These are phyloP conservation scores for Enteromius fasciolatus DNA, from an alignment of 2,797 vertebrate species.

Conservation along the genomic window DNA sequence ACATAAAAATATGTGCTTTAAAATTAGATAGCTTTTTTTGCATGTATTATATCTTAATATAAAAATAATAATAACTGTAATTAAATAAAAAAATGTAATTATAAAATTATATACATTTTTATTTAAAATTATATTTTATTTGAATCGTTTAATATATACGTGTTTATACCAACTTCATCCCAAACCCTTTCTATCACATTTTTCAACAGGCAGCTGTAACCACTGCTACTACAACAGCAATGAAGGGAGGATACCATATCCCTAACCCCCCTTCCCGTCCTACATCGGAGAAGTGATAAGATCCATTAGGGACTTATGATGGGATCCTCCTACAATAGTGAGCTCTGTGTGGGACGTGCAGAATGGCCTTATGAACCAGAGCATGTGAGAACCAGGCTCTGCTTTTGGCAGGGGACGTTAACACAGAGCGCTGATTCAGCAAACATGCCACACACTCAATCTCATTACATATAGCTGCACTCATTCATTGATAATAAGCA, in stretches of 20 bases:
- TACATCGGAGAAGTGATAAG: slow-evolving; percentile 49
- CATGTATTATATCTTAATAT: neutral
- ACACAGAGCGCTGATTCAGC: slow-evolving; percentile 30
- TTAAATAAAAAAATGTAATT: neutral
- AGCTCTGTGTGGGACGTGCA: slow-evolving; percentile 52
- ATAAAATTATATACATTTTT: neutral
- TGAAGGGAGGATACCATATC: slow-evolving; percentile 50
- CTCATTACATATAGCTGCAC: slow-evolving; percentile 14
- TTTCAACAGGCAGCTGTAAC: slow-evolving; percentile 47
- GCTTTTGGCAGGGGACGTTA: slow-evolving; percentile 27
- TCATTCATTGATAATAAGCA: slow-evolving; percentile 21
- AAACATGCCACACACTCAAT: slow-evolving; percentile 18
- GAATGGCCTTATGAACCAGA: slow-evolving; percentile 52
- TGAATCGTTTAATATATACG: neutral
- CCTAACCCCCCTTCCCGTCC: slow-evolving; percentile 20
- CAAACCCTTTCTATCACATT: slow-evolving; percentile 3
- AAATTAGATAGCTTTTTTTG: neutral
- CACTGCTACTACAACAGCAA: slow-evolving; percentile 54
- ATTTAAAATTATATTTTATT: neutral
- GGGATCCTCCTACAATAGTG: slow-evolving; percentile 55
- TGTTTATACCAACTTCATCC: neutral
- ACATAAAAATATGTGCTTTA: neutral
- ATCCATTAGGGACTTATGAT: slow-evolving; percentile 58
- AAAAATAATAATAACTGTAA: neutral
- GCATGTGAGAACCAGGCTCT: slow-evolving; percentile 52